Base-by-base conservation (phyloP, 2,888 invertebrate species). In the Andrena hattorfiana region DNA sequence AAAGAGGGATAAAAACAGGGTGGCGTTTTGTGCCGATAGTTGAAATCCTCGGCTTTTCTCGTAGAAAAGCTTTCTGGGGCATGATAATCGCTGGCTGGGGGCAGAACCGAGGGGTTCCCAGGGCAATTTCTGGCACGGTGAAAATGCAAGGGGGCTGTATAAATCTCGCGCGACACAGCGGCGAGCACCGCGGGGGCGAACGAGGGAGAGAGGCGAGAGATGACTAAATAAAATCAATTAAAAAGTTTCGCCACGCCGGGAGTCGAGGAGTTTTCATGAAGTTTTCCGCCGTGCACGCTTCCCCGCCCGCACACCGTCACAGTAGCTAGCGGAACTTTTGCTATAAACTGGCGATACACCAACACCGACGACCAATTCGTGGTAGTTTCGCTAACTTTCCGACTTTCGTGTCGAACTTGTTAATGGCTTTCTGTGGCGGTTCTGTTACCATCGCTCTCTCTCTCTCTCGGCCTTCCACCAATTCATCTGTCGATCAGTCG, bases 381-480 rank as follows among this genome's bases (percentile, higher is more conserved):
- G 86, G 85, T 85, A 89, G 87, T 90, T 89, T 87, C 88, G 73
- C 85, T 81, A 89, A 91, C 89, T 91, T 91, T 89, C 87, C 84
- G 87, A 85, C 90, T 89, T 87, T 90, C 89, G 87, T 85, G 91
- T 90, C 90, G 89, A 91, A 91, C 91, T 92, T 88, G 91, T 90
- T 92, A 92, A 92, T 90, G 89, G 89, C 85, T 82, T 86, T 88
- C 88, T 85, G 83, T 77, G 89, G 89, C 77, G 78, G 75, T 66
- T 85, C 79, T 83, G 83, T 85, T 84, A 87, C 87, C 77, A 70
- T 83, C 84, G 87, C 75, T 81, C 59, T 64, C 66, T 64, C 56
- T 26, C 51, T 23, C 51, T 13, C 30, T 42, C 32, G 8, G 26
- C 23, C 54, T 68, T 66, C 75, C 20, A 42, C 26, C 51, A 59